Base-by-base conservation (phyloP, 2,888 invertebrate genomes). In the Stenodema calcarata region DNA sequence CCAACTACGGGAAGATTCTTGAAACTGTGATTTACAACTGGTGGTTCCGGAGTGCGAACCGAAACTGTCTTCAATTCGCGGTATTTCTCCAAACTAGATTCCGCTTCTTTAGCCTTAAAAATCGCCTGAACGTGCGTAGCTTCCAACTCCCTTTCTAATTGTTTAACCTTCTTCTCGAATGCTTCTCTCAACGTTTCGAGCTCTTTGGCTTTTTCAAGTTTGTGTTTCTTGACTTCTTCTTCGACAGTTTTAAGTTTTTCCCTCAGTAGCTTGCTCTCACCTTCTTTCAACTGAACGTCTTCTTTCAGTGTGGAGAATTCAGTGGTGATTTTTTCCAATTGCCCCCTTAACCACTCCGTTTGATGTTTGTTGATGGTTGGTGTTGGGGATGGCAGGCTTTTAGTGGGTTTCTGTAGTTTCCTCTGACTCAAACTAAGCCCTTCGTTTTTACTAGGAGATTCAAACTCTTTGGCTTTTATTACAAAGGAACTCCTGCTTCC, bases 271-370 rank as follows among this genome's bases (percentile, higher is more conserved):
- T 84, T 85, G 41, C 69, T 88, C 79, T 88, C 88, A 23, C 88
- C 88, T 78, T 88, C 87, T 82, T 88, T 88, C n/a, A 80, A 30
- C 27, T 69, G 42, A 6, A 87, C 47, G 47, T 80, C 78, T 50
- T 87, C 88, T 82, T 87, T 86, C 18, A 88, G 69, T 7, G 18
- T 28, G 14, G 73, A 85, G 50, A 47, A 87, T 62, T 88, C 76
- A n/a, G 69, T 47, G 16, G 84, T 87, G 0, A 86, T 73, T 87
- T 88, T 88, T 18, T 88, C 87, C 41, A 88, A 69, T 28, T 88
- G 87, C 12, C 85, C 87, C 12, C 88, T 70, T 23, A 88, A 69
- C 88, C 88, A 88, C 30, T 88, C 88, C 6, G 87, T 87, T 50
- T 69, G 69, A 9, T 47, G 47, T 28, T 27, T 27, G 11, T 18